Evolutionary conservation across 2,888 invertebrate genomes (phyloP), one percentile per base, ranked within the genome.

Genomic region (Geotrupes spiniger): DNA sequence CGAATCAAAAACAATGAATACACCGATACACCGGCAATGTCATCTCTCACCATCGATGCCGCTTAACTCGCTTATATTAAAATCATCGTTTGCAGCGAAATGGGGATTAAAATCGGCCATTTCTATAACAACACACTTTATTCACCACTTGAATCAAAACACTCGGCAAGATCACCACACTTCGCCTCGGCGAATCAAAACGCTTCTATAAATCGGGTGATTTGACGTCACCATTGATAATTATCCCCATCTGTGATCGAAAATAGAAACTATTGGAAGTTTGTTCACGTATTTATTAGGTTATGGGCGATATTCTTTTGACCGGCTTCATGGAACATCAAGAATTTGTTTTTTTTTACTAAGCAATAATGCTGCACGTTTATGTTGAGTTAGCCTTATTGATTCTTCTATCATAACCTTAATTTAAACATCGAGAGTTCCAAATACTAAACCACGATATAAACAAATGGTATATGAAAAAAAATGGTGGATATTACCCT

Each of bases 1-100:
- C n/a, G 15, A 6, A 36, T 27, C 26, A 27, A n/a, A 42, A 11
- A 12, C 15, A 28, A 2, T 4, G 5, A 4, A 27, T 26, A 10
- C 31, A 6, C 16, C n/a, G 29, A 42, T 51, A 57, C 21, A 21
- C 4, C 21, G 6, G 21, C 21, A 21, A 21, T n/a, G n/a, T n/a
- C n/a, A n/a, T 42, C 25, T 31, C 72, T 73, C 76, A 84, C 86
- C 86, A 73, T 86, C 85, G 57, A 86, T 78, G 66, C 83, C 85
- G 59, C 79, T 77, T 36, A 86, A 77, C 64, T 85, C 86, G 54
- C 80, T 79, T 25, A 84, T 75, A 70, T 82, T 83, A 65, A 85
- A 85, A 42, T 79, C 80, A 61, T 82, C 82, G 3, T 72, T 56
- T 16, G 42, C 39, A 46, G 72, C 64, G 64, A 78, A 76, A 64